Evolutionary conservation across 1,140 invertebrate species (phyloP).

Genomic region (Euwallacea similis): DNA sequence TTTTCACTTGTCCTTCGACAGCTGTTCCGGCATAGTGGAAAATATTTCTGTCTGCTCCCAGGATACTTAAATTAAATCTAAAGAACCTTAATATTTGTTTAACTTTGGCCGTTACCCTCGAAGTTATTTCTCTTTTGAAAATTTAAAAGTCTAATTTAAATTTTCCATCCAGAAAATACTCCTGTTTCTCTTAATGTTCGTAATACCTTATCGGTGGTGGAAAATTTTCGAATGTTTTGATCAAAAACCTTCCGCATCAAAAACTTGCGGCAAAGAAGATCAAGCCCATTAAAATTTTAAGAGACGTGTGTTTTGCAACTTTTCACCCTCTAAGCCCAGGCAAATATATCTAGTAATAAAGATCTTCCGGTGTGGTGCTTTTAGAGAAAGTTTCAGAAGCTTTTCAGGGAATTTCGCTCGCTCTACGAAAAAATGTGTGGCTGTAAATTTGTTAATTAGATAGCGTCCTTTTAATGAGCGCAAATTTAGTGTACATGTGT

Average conservation of each 20-base stretch:
- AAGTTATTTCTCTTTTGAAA: slow-evolving; percentile 9
- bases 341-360: slow-evolving; percentile 4
- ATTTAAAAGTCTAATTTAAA: not conserved
- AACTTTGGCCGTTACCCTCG: not conserved
- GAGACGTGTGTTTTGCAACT: slow-evolving; percentile 9
- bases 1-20: slow-evolving; percentile 10
- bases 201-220: too few species aligned
- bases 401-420: not conserved
- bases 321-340: not conserved
- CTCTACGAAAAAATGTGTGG: not conserved
- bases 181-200: too few species aligned
- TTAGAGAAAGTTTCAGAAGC: slow-evolving; percentile 6
- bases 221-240: too few species aligned
- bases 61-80: slow-evolving; percentile 7
- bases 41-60: slow-evolving; percentile 7
- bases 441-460: not conserved
- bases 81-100: slow-evolving; percentile 8
- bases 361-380: slow-evolving; percentile 7
- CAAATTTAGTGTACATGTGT: not conserved
- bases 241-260: too few species aligned
- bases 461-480: not conserved
- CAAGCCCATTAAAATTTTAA: slow-evolving; percentile 19
- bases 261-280: too few species aligned
- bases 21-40: slow-evolving; percentile 1
- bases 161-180: not conserved